Conservation (phyloP, 2,888 invertebrate species). For the Nasonia oneida region DNA sequence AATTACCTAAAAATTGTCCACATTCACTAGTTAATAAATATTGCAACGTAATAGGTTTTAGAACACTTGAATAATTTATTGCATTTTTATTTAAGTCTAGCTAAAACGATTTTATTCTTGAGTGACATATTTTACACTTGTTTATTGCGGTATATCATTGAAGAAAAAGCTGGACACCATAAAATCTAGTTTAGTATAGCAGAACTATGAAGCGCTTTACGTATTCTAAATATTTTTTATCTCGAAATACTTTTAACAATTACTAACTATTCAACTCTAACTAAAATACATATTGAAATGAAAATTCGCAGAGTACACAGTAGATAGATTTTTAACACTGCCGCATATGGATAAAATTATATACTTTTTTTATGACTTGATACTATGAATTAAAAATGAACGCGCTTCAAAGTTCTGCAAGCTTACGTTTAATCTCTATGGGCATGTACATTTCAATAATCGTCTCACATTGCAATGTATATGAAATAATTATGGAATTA, state of each 20-base stretch:
- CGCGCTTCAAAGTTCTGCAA: constrained; percentile 28
- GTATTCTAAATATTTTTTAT: background rate
- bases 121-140: constrained; percentile 6
- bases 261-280: background rate
- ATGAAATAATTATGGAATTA: constrained; percentile 39
- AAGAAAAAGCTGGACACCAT: constrained; percentile 44
- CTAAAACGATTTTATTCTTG: background rate
- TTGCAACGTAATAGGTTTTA: constrained; percentile 32
- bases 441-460: constrained; percentile 43
- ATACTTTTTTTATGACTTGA: background rate
- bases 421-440: constrained; percentile 29
- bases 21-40: background rate
- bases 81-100: constrained; percentile 9
- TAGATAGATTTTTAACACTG: background rate
- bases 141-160: background rate
- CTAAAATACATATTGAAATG: background rate
- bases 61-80: constrained; percentile 34
- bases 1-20: constrained; percentile 12
- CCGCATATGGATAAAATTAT: background rate
- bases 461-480: constrained; percentile 31
- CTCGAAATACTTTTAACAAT: no score
- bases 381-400: background rate
- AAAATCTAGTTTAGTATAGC: constrained; percentile 24
- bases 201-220: constrained; percentile 35
- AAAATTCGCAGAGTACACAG: background rate